Base-by-base conservation (phyloP, 2,888 invertebrate species). In the Dasypolia templi region DNA sequence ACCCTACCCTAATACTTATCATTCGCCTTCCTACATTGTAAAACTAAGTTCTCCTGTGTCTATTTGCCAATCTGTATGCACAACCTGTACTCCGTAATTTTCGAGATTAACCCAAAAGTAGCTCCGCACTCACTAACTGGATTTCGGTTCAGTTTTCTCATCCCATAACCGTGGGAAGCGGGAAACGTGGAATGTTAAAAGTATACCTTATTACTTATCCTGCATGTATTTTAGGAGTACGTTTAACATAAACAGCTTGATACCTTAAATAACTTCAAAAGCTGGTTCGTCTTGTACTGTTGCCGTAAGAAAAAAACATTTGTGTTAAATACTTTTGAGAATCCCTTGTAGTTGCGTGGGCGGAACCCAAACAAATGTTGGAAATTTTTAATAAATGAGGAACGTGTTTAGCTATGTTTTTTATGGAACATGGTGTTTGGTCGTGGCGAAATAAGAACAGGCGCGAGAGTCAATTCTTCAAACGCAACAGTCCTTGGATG, bases 281-380 rank as follows among this genome's bases (percentile, higher is more conserved):
- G 69, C 67, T 79, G 75, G 79, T 72, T 72, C 73, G 64, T 64
- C 17, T 71, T 72, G 53, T 74, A 64, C 44, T 62, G 63, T 72
- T 70, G n/a, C 62, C 65, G 55, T 75, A 55, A 80, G 67, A 82
- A 77, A 79, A n/a, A 82, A 77, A 84, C 65, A 77, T 75, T 75
- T 32, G 46, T 61, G 68, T 49, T 59, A 71, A 58, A 56, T 62
- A 71, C 68, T 69, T 81, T 75, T 74, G 70, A 72, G 51, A 53
- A 65, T 39, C 66, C 69, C 59, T 59, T 64, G 32, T 35, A 66
- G 49, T 42, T 39, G 46, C 53, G 77, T 79, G 67, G 77, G 72
- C 19, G 71, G 58, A 67, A 39, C 39, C 12, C 14, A 64, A 53
- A 61, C 42, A 55, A 59, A 65, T 22, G 39, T 35, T 39, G 3